A percentile compares a stretch with the other conserved stretches of the same genome.
Evolutionary conservation across 2,888 invertebrate species (phyloP).

Genomic region (Meandrusa payeni): DNA sequence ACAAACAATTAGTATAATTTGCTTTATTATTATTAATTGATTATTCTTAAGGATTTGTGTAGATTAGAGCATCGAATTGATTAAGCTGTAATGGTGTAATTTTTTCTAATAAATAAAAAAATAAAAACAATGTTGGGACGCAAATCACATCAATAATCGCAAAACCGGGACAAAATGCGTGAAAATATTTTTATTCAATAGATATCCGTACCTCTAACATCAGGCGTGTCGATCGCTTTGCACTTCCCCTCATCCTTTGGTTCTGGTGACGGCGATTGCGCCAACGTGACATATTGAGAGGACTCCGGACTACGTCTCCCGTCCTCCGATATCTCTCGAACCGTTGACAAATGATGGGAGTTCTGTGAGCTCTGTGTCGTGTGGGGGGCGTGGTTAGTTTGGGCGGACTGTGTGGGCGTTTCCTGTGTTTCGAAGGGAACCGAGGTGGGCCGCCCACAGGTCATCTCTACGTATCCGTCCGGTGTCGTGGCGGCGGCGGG

Average conservation of each 20-base stretch:
- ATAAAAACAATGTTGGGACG: too few species aligned
- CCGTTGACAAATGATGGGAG: conserved; percentile 45
- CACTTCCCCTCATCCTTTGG: conserved; percentile 34
- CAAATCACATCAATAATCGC: too few species aligned
- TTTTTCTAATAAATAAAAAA: too few species aligned
- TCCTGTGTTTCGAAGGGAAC: conserved; percentile 70
- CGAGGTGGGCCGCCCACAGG: conserved; percentile 77
- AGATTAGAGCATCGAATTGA: too few species aligned
- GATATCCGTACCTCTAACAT: conserved; percentile 40
- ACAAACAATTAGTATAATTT: too few species aligned
- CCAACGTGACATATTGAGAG: conserved; percentile 77
- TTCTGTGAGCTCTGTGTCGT: conserved; percentile 82
- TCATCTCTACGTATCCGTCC: conserved; percentile 86
- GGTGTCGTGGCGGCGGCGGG: conserved; percentile 44
- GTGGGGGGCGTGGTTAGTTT: conserved; percentile 43
- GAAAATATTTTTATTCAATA: too few species aligned
- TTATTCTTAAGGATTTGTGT: too few species aligned
- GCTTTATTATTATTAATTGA: too few species aligned
- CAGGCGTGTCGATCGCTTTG: conserved; percentile 20
- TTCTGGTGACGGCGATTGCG: conserved; percentile 33
- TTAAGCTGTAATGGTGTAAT: too few species aligned
- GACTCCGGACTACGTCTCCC: conserved; percentile 42
- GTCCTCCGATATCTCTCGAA: conserved; percentile 62
- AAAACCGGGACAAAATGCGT: too few species aligned
- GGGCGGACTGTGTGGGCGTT: conserved; percentile 32